These are phyloP conservation scores for Priocnemis perturbator DNA, from an alignment of 2,888 invertebrate genomes.

Conservation along the genomic window DNA sequence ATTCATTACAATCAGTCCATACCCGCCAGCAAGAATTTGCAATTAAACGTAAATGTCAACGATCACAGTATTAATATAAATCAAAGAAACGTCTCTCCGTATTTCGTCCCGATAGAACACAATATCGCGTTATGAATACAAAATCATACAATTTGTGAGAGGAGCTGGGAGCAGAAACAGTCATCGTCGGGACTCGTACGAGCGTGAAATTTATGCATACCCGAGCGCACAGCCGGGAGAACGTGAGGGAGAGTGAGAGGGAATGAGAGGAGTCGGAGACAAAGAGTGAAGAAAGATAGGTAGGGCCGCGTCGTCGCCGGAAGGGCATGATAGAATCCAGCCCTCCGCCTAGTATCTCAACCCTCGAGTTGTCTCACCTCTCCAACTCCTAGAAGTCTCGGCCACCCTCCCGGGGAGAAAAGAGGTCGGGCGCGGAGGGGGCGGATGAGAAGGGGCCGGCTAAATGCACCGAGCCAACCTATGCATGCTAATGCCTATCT, in stretches of 20 bases:
- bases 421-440: slow-evolving; percentile 32
- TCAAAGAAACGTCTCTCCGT: too few species aligned
- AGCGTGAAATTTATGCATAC: slow-evolving; percentile 59
- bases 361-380: slow-evolving; percentile 22
- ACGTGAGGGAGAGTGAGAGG: slow-evolving; percentile 35
- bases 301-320: slow-evolving; percentile 3
- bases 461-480: slow-evolving; percentile 68
- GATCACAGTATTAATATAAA: too few species aligned
- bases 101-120: slow-evolving; percentile 3
- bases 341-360: background rate
- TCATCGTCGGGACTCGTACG: slow-evolving; percentile 35
- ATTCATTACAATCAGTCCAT: too few species aligned
- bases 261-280: background rate
- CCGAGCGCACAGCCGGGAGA: slow-evolving; percentile 45
- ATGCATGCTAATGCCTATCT: slow-evolving; percentile 71
- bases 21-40: too few species aligned
- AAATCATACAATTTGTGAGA: background rate
- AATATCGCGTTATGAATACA: too few species aligned
- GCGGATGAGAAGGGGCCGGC: slow-evolving; percentile 36
- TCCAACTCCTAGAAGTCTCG: slow-evolving; percentile 19
- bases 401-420: slow-evolving; percentile 11
- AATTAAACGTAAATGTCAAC: too few species aligned
- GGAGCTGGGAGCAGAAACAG: slow-evolving; percentile 11
- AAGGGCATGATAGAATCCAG: slow-evolving; percentile 5
- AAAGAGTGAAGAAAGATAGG: slow-evolving; percentile 50